These are phyloP conservation scores for Osmerus mordax DNA, from an alignment of 2,113 vertebrate genomes.

Conservation along the genomic window DNA sequence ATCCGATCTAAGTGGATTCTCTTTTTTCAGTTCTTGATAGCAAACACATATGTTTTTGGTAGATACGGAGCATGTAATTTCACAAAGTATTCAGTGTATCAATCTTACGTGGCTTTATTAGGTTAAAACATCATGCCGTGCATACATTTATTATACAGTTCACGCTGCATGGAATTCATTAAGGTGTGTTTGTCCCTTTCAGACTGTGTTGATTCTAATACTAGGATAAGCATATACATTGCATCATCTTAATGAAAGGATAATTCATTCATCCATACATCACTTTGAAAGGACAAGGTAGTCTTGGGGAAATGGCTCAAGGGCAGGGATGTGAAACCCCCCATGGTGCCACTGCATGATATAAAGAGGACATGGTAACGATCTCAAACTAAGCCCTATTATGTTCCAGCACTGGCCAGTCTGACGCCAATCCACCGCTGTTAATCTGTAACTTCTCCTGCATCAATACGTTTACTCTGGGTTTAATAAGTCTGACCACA, in stretches of 20 bases:
- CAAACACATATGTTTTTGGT: too few species aligned
- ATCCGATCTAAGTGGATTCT: constrained; percentile 11
- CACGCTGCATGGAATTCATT: too few species aligned
- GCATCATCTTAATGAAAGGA: not conserved
- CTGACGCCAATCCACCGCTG: constrained; percentile 8
- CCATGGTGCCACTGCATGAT: too few species aligned
- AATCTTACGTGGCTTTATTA: too few species aligned
- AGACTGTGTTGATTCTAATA: not conserved
- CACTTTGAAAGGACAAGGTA: not conserved
- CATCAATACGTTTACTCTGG: not conserved
- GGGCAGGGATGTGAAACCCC: too few species aligned
- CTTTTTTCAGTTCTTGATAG: not conserved
- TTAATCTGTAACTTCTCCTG: constrained; percentile 47
- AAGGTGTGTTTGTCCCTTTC: not conserved
- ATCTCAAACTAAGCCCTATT: not conserved
- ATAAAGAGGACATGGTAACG: too few species aligned
- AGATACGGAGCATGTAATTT: too few species aligned
- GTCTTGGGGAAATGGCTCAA: too few species aligned
- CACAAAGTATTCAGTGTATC: too few species aligned
- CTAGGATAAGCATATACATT: not conserved
- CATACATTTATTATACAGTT: too few species aligned
- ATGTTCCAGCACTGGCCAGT: not conserved
- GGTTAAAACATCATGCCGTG: too few species aligned
- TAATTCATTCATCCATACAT: not conserved
- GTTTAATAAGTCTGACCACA: constrained; percentile 52